phyloP scores from a whole-genome alignment of 1,140 invertebrate species.

The Diachasma alloeum region DNA sequence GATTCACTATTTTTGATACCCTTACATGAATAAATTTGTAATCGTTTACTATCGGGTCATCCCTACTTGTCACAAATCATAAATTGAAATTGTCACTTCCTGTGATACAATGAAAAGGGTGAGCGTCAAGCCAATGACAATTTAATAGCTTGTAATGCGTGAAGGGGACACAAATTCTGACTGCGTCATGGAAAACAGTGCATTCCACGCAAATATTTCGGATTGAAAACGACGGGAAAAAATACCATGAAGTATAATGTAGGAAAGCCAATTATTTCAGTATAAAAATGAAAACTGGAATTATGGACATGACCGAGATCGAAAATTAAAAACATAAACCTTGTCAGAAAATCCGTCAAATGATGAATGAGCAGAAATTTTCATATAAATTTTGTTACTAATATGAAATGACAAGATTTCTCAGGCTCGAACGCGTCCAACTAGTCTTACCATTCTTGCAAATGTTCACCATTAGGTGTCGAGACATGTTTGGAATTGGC shows the following conservation, averaged over 20 bases:
- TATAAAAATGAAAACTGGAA: not conserved
- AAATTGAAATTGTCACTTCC: constrained; percentile 65
- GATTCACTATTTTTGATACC: not conserved
- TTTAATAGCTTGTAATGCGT: constrained; percentile 13
- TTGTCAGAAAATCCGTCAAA: too few species aligned
- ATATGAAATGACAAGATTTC: too few species aligned
- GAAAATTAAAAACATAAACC: too few species aligned
- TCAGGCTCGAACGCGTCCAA: too few species aligned
- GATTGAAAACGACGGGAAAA: not conserved
- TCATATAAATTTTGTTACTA: too few species aligned
- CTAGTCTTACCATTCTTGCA: not conserved
- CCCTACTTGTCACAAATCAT: constrained; percentile 24
- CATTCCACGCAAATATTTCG: constrained; percentile 21
- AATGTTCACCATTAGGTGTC: constrained; percentile 40
- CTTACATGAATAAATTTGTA: constrained; percentile 13
- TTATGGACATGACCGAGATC: too few species aligned
- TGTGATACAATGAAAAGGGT: constrained; percentile 40
- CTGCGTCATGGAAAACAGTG: constrained; percentile 52
- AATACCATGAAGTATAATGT: not conserved
- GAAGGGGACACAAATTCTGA: constrained; percentile 56
- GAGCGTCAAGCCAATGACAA: not conserved
- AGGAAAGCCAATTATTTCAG: not conserved
- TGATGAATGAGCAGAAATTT: too few species aligned
- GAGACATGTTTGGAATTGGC: constrained; percentile 58
- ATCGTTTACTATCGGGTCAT: constrained; percentile 6